Evolutionary conservation across 2,797 vertebrate genomes (phyloP), one percentile per base, ranked within the genome.

Genomic region (Gambusia yucatana): DNA sequence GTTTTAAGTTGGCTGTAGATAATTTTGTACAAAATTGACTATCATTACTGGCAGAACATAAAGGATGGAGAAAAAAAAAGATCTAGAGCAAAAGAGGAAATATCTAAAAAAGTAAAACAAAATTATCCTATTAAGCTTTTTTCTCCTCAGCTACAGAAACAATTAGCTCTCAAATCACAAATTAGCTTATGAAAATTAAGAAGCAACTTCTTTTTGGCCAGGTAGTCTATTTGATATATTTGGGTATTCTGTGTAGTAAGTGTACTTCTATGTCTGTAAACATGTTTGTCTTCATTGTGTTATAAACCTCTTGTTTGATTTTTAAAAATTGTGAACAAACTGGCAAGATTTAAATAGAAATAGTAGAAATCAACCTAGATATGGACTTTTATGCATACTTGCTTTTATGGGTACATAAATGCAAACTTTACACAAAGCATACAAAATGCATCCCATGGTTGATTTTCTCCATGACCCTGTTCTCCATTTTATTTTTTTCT

Each of bases 241-340:
- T 84, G 25, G 67, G 43, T 83, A 84, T 80, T 76, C 48, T 85
- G 46, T n/a, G 20, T 48, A 57, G n/a, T 25, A 28, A 69, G 17
- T 87, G 70, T 88, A 75, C 30, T 72, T 84, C 75, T 8, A 67
- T 86, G 65, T 86, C 71, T 86, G 81, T 83, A 52, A 65, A 73
- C 7, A 78, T 79, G 85, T 84, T 65, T 90, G 75, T 91, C 20
- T 83, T 72, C 61, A 46, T 77, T 72, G 77, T 82, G 69, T 82
- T 63, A 47, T 72, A 20, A 65, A 76, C 75, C 22, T 3, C 22
- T 59, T 79, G 55, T 81, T 78, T 74, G 3, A 9, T 73, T 47
- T 61, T 22, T 22, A 39, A 9, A 10, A 82, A 46, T 4, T 36
- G 39, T 44, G 77, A 44, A 52, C 17, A 39, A 55, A 25, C 25